Base-by-base conservation (phyloP, 1,140 invertebrate genomes). In the Pseudomyrmex gracilis region DNA sequence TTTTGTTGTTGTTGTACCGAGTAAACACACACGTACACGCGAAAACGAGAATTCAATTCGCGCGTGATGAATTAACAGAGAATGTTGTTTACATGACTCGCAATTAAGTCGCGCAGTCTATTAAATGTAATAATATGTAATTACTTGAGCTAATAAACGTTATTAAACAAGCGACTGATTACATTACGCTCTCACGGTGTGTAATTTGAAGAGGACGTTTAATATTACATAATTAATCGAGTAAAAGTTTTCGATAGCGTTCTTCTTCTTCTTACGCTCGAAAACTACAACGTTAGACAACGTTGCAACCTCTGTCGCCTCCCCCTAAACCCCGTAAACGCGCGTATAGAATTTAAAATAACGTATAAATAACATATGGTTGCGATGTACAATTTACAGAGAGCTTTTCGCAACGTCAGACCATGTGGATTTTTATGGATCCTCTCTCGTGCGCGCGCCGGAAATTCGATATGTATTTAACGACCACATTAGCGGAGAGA, bases 221-320 rank as follows among this genome's bases (percentile, higher is more conserved):
- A 78, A 68, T 68, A 53, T 43, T 17, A 67, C 45, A 57, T 78
- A 68, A 57, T 68, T 68, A 78, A 68, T 22, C 0, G 20, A 2
- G 64, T n/a, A 57, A 68, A 78, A 13, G 22, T 47, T 68, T 58
- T 12, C 43, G 3, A 49, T 70, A 55, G 43, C 34, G 24, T 17
- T 12, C 22, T 12, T 8, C 12, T 47, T 3, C 55, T 13, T 10
- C 15, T 17, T 58, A 4, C 55, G 55, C 0, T 45, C 22, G 8
- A 7, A 24, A 24, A 1, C 2, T 17, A n/a, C 4, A 17, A 20
- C 12, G 15, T 66, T 45, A 34, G 34, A 34, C 34, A 34, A 34
- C 34, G 34, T 34, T 34, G 34, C 4, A 34, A 34, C 5, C n/a
- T n/a, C n/a, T n/a, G n/a, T n/a, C n/a, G n/a, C n/a, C n/a, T 34